Conservation (phyloP, 2,113 vertebrate species). For the Leptodactylus fuscus region DNA sequence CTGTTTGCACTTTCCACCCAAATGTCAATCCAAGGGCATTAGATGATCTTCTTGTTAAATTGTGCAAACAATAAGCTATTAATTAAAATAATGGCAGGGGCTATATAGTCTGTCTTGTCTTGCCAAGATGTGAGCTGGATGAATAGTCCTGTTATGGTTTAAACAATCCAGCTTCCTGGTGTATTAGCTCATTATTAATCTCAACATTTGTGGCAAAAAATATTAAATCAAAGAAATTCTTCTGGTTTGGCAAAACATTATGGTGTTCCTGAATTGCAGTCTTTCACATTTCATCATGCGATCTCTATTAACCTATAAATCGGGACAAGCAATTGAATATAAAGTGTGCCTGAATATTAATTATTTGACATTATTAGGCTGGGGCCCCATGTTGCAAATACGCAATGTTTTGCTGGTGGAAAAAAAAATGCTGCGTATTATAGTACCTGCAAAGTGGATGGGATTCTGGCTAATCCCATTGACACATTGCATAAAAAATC, state of each 20-base stretch:
- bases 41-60: slow-evolving; percentile 40
- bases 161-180: slow-evolving; percentile 16
- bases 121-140: slow-evolving; percentile 30
- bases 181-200: background rate
- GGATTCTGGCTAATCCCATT: no score
- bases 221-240: background rate
- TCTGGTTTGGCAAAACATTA: slow-evolving; percentile 14
- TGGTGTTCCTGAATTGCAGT: background rate
- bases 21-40: slow-evolving; percentile 25
- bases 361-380: no score
- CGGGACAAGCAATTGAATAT: no score
- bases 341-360: no score
- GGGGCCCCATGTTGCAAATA: no score
- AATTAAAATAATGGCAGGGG: slow-evolving; percentile 30
- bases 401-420: no score
- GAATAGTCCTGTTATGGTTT: background rate
- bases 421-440: no score
- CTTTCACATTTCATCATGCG: no score
- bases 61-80: slow-evolving; percentile 50
- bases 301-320: no score
- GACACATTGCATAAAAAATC: no score
- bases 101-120: slow-evolving; percentile 18
- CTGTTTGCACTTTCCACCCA: slow-evolving; percentile 16
- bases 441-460: no score
- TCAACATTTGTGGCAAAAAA: background rate